phyloP scores from a whole-genome alignment of 2,888 invertebrate genomes.

The Malachius bipustulatus region DNA sequence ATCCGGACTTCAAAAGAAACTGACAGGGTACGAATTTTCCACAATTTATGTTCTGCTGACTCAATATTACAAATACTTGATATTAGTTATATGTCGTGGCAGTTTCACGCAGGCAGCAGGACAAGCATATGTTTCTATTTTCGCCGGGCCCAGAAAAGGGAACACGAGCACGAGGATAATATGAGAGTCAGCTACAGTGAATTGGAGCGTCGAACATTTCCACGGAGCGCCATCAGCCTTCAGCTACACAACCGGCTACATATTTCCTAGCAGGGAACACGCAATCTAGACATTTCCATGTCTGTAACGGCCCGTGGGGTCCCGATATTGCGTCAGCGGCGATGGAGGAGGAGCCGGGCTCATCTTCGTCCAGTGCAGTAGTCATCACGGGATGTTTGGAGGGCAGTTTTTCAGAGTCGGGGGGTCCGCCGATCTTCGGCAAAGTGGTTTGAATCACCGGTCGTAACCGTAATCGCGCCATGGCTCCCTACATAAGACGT shows the following conservation, averaged over 20 bases:
- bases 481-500: too few relatives aligned
- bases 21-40: neutral
- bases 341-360: neutral
- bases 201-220: slow-evolving; percentile 13
- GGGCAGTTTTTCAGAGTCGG: slow-evolving; percentile 5
- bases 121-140: slow-evolving; percentile 15
- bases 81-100: neutral
- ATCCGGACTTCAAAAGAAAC: neutral
- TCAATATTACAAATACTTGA: slow-evolving; percentile 1
- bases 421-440: slow-evolving; percentile 14
- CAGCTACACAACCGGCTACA: slow-evolving; percentile 17
- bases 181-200: slow-evolving; percentile 10
- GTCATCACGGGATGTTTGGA: slow-evolving; percentile 12
- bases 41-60: slow-evolving; percentile 2
- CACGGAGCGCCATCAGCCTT: too few relatives aligned
- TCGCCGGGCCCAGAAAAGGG: too few relatives aligned
- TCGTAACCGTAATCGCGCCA: slow-evolving; percentile 32
- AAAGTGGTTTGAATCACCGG: slow-evolving; percentile 29
- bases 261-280: slow-evolving; percentile 28
- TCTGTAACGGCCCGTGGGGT: slow-evolving; percentile 28
- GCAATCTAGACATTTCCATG: slow-evolving; percentile 30
- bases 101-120: neutral
- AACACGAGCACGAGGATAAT: too few relatives aligned
- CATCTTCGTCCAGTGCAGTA: neutral
- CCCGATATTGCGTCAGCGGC: slow-evolving; percentile 24